Evolutionary conservation across 1,140 invertebrate species (phyloP).

Genomic region (Alviniconcha marisindica): DNA sequence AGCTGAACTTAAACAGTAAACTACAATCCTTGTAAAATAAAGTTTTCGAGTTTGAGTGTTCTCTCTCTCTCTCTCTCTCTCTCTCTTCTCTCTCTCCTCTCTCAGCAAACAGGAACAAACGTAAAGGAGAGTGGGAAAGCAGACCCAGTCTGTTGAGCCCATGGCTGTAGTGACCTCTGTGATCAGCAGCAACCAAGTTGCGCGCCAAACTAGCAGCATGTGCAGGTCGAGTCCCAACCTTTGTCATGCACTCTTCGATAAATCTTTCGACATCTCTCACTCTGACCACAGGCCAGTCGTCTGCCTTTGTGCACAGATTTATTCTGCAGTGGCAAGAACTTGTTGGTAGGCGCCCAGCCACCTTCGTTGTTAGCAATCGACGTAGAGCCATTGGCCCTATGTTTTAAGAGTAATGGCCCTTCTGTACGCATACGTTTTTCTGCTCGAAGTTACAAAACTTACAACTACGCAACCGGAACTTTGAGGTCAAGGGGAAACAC

Average conservation of each 20-base stretch:
- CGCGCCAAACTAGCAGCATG: conserved; percentile 85
- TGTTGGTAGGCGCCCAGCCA: neutral
- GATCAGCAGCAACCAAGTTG: conserved; percentile 88
- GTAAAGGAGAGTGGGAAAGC: neutral
- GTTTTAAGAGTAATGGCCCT: conserved; percentile 7
- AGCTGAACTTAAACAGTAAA: too few species aligned
- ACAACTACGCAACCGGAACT: conserved; percentile 16
- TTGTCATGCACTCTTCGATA: conserved; percentile 41
- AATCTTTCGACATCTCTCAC: conserved; percentile 38
- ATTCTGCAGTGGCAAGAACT: neutral
- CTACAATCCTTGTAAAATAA: too few species aligned
- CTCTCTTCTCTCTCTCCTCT: too few species aligned
- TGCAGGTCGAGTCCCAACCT: conserved; percentile 80
- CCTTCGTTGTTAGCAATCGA: neutral
- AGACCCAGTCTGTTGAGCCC: conserved; percentile 79
- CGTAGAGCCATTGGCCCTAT: neutral
- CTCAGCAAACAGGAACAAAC: too few species aligned
- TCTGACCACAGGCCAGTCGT: conserved; percentile 17
- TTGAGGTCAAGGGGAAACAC: conserved; percentile 10
- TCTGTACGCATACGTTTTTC: neutral
- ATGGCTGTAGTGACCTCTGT: conserved; percentile 91
- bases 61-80: too few species aligned
- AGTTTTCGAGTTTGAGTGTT: too few species aligned
- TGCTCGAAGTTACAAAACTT: neutral
- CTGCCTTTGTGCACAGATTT: neutral